Conservation (phyloP, 2,888 invertebrate species). For the Lordiphosa andalusiaca region DNA sequence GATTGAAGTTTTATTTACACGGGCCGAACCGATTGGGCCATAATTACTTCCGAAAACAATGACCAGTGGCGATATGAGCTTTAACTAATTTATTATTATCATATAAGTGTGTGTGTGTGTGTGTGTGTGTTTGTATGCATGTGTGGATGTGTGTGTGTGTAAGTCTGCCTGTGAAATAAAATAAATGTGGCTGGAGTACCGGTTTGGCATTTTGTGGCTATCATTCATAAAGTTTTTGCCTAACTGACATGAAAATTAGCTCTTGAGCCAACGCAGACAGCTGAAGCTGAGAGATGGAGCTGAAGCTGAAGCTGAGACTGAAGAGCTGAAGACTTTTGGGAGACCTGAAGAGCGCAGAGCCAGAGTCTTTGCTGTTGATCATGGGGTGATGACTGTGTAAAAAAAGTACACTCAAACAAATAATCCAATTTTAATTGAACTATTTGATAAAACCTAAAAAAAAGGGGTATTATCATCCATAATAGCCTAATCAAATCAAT, state of each 20-base stretch:
- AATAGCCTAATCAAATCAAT: too few relatives aligned
- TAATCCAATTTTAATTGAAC: too few relatives aligned
- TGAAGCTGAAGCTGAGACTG: slow-evolving; percentile 6
- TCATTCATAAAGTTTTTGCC: slow-evolving; percentile 69
- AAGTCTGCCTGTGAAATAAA: too few relatives aligned
- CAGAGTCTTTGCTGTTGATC: slow-evolving; percentile 46
- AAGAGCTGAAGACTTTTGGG: slow-evolving; percentile 42
- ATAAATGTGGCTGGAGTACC: slow-evolving; percentile 49
- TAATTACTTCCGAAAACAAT: slow-evolving; percentile 76
- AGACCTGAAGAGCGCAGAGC: slow-evolving; percentile 51
- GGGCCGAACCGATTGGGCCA: slow-evolving; percentile 63
- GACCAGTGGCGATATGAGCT: slow-evolving; percentile 42
- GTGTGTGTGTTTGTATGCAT: slow-evolving; percentile 28
- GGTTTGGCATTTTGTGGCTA: slow-evolving; percentile 48
- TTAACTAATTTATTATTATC: slow-evolving; percentile 64
- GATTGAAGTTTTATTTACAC: slow-evolving; percentile 68
- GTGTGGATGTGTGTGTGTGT: slow-evolving; percentile 28
- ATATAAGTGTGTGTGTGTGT: slow-evolving; percentile 23
- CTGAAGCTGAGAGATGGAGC: slow-evolving; percentile 27
- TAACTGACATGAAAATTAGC: slow-evolving; percentile 71
- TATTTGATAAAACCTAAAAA: too few relatives aligned
- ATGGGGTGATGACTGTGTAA: slow-evolving; percentile 65
- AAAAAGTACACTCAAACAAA: slow-evolving; percentile 45
- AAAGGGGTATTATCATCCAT: too few relatives aligned
- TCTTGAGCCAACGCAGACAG: slow-evolving; percentile 70